Base-by-base conservation (phyloP, 2,888 invertebrate species). In the Galeruca laticollis region DNA sequence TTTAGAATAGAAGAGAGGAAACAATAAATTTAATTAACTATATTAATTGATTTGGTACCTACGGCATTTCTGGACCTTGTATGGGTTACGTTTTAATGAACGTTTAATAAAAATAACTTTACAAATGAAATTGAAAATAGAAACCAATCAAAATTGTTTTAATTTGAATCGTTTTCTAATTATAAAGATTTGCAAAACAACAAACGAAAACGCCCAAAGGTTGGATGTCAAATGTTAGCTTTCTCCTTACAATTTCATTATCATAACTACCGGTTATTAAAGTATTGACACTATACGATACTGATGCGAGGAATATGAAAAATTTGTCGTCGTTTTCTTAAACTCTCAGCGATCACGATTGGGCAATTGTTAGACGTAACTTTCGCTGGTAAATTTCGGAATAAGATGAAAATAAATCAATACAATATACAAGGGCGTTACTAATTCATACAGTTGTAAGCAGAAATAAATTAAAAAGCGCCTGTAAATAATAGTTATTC, bases 211-310 rank as follows among this genome's bases (percentile, higher is more conserved):
- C 33, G 35, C 56, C 56, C 56, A 57, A 35, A 57, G 56, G 56
- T 33, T 57, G 33, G 10, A 57, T 35, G 56, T 57, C 56, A 57
- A 57, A 18, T 35, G 35, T 33, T 33, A 57, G 56, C 56, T 57
- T 57, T 57, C 56, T 57, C 21, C 15, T 57, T 2, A 54, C n/a
- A 54, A 54, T 52, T 52, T 52, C 52, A 52, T 52, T 56, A 9
- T 56, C 56, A 33, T 21, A 18, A 13, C 54, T 54, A 31, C 13
- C 13, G n/a, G 26, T 54, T n/a, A 54, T n/a, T 54, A 26, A 54
- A 52, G 52, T 26, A 52, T 1, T 21, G 31, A 54, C 54, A 54
- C 31, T 54, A 15, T 18, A n/a, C n/a, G 13, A 20, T 20, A 21
- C 20, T 13, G 2, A 21, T 26, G 6, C 11, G 2, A 54, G 13